phyloP scores from a whole-genome alignment of 2,888 invertebrate genomes.

The Choreutis nemorana region DNA sequence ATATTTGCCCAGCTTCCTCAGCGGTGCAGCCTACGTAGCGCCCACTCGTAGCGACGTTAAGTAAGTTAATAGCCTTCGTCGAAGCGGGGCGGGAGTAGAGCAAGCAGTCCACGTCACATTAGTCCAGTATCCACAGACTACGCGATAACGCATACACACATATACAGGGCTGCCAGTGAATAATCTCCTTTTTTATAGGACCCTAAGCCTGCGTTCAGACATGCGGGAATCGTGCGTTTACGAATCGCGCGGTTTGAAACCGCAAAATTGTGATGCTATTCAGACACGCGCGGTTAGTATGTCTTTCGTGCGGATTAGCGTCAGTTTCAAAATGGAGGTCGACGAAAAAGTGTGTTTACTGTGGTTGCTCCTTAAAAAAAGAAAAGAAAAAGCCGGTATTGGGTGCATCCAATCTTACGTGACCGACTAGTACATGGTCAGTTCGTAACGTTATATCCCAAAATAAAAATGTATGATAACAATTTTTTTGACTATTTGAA shows the following conservation, averaged over 20 bases:
- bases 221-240: conserved; percentile 12
- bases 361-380: conserved; percentile 16
- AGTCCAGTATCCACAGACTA: conserved; percentile 9
- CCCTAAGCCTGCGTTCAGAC: conserved; percentile 8
- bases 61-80: conserved; percentile 7
- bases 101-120: conserved; percentile 1
- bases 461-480: conserved; percentile 17
- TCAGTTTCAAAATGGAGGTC: too few relatives aligned
- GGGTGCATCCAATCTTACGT: too few relatives aligned
- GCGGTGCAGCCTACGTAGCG: conserved; percentile 6
- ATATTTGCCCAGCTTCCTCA: too few relatives aligned
- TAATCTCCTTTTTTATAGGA: too few relatives aligned
- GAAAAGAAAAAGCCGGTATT: conserved; percentile 16
- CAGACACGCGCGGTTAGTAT: conserved; percentile 14
- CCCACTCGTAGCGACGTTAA: conserved; percentile 8
- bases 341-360: too few relatives aligned
- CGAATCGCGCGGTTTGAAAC: conserved; percentile 14
- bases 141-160: conserved; percentile 6
- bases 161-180: too few relatives aligned
- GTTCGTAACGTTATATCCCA: conserved; percentile 21
- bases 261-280: too few relatives aligned
- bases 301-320: conserved; percentile 15
- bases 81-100: too few relatives aligned
- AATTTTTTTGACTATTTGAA: conserved; percentile 21
- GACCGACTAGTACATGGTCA: conserved; percentile 15